Evolutionary conservation across 2,113 vertebrate species (phyloP).

Genomic region (Sylvietta virens): DNA sequence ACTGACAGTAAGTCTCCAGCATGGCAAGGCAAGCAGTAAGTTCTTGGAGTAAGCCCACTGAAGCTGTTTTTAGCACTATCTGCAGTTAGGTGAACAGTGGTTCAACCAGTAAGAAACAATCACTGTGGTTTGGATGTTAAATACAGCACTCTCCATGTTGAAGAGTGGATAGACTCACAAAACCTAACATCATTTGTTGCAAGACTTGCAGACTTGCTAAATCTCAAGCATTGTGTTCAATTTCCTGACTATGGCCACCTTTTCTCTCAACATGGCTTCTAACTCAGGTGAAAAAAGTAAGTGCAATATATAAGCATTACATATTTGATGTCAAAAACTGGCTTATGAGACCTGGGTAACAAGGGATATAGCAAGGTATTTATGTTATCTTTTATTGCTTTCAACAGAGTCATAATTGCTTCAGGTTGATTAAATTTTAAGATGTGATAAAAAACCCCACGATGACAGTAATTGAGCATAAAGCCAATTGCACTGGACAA

Average conservation of each 20-base stretch:
- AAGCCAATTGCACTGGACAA: background rate
- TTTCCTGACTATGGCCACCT: background rate
- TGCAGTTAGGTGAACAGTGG: background rate
- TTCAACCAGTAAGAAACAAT: background rate
- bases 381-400: background rate
- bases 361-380: background rate
- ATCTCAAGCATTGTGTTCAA: background rate
- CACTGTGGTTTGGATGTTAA: background rate
- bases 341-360: background rate
- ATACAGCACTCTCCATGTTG: background rate
- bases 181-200: background rate
- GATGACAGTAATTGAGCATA: background rate
- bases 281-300: background rate
- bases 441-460: fast-evolving
- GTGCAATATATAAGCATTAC: background rate
- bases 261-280: background rate
- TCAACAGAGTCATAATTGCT: background rate
- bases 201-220: background rate
- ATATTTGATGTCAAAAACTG: background rate
- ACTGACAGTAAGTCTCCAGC: background rate
- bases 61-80: background rate
- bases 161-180: background rate
- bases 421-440: background rate
- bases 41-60: background rate
- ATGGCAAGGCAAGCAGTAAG: background rate